Conservation (phyloP, 2,888 invertebrate species). For the Tiphia femorata region DNA sequence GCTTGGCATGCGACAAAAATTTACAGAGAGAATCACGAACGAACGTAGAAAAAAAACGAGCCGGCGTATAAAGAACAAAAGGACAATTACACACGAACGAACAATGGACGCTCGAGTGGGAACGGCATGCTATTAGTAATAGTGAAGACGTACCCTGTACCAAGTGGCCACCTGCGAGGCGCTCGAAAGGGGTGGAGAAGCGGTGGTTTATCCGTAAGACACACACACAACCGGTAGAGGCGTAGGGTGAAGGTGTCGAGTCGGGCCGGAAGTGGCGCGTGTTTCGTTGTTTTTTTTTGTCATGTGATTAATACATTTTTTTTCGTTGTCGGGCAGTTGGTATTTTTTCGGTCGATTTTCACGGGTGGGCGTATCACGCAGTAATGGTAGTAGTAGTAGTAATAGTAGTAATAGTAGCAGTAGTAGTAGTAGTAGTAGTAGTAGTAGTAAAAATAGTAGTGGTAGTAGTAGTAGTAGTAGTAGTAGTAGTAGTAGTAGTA, state of each 20-base stretch:
- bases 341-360: constrained; percentile 25
- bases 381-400: constrained; percentile 18
- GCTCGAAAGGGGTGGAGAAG: constrained; percentile 61
- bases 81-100: background rate
- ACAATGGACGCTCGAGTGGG: constrained; percentile 5
- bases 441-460: constrained; percentile 13
- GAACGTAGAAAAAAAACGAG: background rate
- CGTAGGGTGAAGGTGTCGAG: constrained; percentile 37
- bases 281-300: constrained; percentile 7
- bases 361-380: constrained; percentile 26
- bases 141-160: constrained; percentile 86
- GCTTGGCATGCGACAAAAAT: too few species aligned
- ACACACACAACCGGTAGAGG: constrained; percentile 38
- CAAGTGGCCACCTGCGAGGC: constrained; percentile 86
- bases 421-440: constrained; percentile 24
- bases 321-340: too few species aligned
- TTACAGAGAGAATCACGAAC: background rate
- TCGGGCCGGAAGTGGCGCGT: constrained; percentile 18
- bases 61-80: background rate
- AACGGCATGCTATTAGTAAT: constrained; percentile 66
- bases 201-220: constrained; percentile 53
- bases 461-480: constrained; percentile 22
- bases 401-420: constrained; percentile 27
- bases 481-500: constrained; percentile 16
- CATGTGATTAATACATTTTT: constrained; percentile 10